These are phyloP conservation scores for Drosophila anceps DNA, from an alignment of 2,888 invertebrate genomes.

Conservation along the genomic window DNA sequence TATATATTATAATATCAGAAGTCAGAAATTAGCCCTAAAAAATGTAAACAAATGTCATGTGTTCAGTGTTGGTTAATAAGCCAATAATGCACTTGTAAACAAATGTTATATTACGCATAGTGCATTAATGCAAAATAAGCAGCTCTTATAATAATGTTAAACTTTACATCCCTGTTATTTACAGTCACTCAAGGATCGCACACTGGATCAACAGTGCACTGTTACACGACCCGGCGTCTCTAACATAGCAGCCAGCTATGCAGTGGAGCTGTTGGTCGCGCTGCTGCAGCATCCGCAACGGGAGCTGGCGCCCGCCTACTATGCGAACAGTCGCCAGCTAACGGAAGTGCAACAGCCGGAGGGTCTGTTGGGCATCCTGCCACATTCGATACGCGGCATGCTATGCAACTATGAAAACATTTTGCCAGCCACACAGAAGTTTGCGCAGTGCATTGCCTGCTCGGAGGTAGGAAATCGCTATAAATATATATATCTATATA, in stretches of 20 bases:
- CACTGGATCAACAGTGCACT: conserved; percentile 99
- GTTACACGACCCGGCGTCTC: conserved; percentile 98
- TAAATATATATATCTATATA: neutral
- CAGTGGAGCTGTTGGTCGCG: conserved; percentile 95
- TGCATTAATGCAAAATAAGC: no score
- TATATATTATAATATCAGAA: no score
- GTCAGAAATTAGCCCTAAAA: no score
- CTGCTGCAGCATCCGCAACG: conserved; percentile 93
- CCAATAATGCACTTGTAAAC: no score
- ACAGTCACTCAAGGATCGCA: conserved; percentile 95
- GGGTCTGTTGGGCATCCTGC: conserved; percentile 92
- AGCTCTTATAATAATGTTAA: neutral
- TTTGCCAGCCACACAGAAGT: conserved; percentile 93
- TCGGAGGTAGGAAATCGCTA: conserved; percentile 86
- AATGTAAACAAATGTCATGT: no score
- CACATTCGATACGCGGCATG: conserved; percentile 97
- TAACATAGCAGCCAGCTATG: conserved; percentile 94
- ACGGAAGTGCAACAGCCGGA: conserved; percentile 83
- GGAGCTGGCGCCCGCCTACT: conserved; percentile 89
- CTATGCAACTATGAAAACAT: conserved; percentile 93
- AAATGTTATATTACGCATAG: no score
- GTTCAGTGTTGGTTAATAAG: no score
- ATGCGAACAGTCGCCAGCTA: conserved; percentile 70
- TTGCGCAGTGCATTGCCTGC: conserved; percentile 97
- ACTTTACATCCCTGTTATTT: conserved; percentile 51